phyloP scores from a whole-genome alignment of 2,888 invertebrate species.

The Eristalis intricaria region DNA sequence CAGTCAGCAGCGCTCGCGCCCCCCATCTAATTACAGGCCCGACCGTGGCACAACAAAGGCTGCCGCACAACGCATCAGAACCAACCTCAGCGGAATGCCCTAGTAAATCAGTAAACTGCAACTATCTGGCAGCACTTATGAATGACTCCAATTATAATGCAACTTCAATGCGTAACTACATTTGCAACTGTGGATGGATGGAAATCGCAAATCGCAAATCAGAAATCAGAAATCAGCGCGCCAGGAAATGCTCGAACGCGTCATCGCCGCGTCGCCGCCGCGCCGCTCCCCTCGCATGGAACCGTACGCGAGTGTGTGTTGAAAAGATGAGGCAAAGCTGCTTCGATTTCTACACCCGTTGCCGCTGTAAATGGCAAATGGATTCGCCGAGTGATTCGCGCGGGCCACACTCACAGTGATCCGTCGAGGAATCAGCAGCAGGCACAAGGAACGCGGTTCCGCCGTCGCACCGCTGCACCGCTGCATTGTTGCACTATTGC shows the following conservation, averaged over 20 bases:
- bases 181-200: constrained; percentile 43
- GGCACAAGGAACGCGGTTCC: background rate
- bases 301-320: constrained; percentile 15
- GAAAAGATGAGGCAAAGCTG: constrained; percentile 67
- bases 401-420: background rate
- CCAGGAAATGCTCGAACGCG: constrained; percentile 50
- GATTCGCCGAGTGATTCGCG: constrained; percentile 42
- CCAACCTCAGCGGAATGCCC: constrained; percentile 45
- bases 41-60: background rate
- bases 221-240: constrained; percentile 23
- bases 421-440: constrained; percentile 4
- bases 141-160: constrained; percentile 70
- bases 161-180: constrained; percentile 69
- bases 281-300: background rate
- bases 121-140: constrained; percentile 57
- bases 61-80: background rate
- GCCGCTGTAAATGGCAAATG: constrained; percentile 48
- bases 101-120: constrained; percentile 64
- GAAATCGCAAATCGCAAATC: background rate
- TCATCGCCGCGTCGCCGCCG: constrained; percentile 6
- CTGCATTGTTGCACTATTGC: no score
- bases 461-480: background rate
- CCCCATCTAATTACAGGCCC: constrained; percentile 18
- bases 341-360: constrained; percentile 58
- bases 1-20: background rate